These are phyloP conservation scores for Stichopus horrens DNA, from an alignment of 53 echinoderm and acorn worm species.

Conservation along the genomic window DNA sequence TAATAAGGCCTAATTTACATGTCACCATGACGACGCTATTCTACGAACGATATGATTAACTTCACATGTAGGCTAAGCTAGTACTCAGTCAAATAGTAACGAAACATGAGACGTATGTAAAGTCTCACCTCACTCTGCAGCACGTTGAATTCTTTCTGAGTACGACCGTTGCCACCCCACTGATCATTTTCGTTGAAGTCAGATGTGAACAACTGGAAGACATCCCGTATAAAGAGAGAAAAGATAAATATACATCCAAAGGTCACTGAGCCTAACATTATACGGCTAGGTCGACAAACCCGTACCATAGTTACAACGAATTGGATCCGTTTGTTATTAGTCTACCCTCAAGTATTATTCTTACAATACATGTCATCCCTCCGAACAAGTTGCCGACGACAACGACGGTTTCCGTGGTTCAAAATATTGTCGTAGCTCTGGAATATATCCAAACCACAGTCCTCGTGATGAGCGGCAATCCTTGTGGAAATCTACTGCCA, in stretches of 20 bases:
- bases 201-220: not conserved
- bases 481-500: not conserved
- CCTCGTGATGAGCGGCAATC: not conserved
- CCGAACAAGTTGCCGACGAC: not conserved
- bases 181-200: not conserved
- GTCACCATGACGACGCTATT: not conserved
- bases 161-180: not conserved
- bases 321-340: not conserved
- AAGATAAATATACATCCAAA: not conserved
- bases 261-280: conserved; percentile 31
- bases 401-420: not conserved
- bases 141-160: not conserved
- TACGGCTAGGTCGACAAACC: conserved; percentile 29
- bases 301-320: conserved; percentile 3
- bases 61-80: no score
- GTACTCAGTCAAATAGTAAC: not conserved
- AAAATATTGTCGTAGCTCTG: not conserved
- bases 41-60: not conserved
- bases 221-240: conserved; percentile 10
- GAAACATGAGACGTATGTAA: not conserved
- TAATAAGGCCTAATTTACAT: not conserved
- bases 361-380: no score
- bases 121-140: conserved; percentile 14
- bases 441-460: not conserved
- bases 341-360: no score